These are phyloP conservation scores for Xenopus laevis DNA, from an alignment of 2,113 vertebrate genomes.

Conservation along the genomic window DNA sequence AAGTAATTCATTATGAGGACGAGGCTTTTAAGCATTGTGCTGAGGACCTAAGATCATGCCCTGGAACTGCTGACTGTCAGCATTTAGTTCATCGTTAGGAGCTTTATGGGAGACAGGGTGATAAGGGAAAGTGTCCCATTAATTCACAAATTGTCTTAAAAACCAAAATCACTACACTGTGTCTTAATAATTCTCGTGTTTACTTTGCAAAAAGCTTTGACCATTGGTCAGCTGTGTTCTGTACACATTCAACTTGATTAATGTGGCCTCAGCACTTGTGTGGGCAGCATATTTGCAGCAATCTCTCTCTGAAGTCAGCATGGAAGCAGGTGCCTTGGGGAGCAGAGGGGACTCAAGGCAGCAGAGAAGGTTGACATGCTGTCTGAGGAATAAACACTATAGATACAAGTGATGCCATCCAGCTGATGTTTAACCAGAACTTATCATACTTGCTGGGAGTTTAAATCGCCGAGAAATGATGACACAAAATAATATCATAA, in stretches of 20 bases:
- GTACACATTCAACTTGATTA: slow-evolving; percentile 10
- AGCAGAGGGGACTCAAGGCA: no score
- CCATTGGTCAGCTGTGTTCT: slow-evolving; percentile 24
- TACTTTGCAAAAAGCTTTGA: slow-evolving; percentile 41
- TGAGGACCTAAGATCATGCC: slow-evolving; percentile 28
- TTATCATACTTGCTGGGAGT: no score
- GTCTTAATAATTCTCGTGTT: slow-evolving; percentile 39
- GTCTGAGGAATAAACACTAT: no score
- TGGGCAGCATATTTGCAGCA: slow-evolving; percentile 14
- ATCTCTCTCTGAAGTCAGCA: slow-evolving; percentile 8
- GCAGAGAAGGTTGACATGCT: no score
- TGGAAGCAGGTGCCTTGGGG: neutral
- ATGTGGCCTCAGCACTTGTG: neutral
- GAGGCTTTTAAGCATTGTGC: slow-evolving; percentile 48
- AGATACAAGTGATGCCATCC: no score
- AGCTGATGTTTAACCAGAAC: no score
- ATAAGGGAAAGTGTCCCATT: slow-evolving; percentile 51
- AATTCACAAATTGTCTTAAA: slow-evolving; percentile 52
- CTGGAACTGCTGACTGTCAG: slow-evolving; percentile 49
- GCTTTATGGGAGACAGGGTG: slow-evolving; percentile 35
- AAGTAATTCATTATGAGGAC: slow-evolving; percentile 49
- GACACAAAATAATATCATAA: no score
- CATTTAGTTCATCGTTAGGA: slow-evolving; percentile 48
- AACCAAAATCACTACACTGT: slow-evolving; percentile 35
- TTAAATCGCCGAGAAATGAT: no score